A percentile compares a stretch with the other conserved stretches of the same genome.
Evolutionary conservation across 1,140 invertebrate genomes (phyloP).

Genomic region (Bombus waltoni): DNA sequence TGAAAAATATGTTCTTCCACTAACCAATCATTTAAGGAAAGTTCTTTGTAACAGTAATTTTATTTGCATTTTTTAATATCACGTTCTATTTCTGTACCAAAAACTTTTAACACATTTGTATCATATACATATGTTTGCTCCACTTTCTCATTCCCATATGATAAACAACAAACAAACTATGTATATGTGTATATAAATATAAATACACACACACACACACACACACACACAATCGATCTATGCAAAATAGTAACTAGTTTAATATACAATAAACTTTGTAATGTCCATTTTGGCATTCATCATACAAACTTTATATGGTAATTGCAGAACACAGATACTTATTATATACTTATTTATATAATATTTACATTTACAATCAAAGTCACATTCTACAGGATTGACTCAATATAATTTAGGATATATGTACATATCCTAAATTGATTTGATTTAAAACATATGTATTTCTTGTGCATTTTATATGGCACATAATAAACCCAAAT

Average conservation of each 20-base stretch:
- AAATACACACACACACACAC: neutral
- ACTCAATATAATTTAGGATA: conserved; percentile 8
- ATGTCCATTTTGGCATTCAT: conserved; percentile 51
- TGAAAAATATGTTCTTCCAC: neutral
- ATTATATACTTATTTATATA: conserved; percentile 49
- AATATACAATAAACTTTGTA: conserved; percentile 55
- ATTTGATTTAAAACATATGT: conserved; percentile 28
- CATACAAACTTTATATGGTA: conserved; percentile 50
- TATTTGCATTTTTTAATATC: conserved; percentile 31
- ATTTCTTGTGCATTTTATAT: conserved; percentile 50
- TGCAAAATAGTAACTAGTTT: conserved; percentile 54
- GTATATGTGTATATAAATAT: neutral
- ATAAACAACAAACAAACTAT: conserved; percentile 31
- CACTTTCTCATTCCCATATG: neutral
- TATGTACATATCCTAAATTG: conserved; percentile 11
- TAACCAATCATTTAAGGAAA: neutral
- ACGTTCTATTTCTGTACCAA: conserved; percentile 39
- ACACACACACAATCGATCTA: conserved; percentile 30
- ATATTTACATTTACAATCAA: conserved; percentile 50
- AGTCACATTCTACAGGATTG: conserved; percentile 25
- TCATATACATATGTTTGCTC: neutral
- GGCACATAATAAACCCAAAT: conserved; percentile 30
- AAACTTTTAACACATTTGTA: conserved; percentile 28
- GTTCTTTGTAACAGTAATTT: conserved; percentile 40
- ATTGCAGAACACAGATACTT: conserved; percentile 41